Conservation (phyloP, 2,113 vertebrate genomes). For the Lethenteron camtschaticum region DNA sequence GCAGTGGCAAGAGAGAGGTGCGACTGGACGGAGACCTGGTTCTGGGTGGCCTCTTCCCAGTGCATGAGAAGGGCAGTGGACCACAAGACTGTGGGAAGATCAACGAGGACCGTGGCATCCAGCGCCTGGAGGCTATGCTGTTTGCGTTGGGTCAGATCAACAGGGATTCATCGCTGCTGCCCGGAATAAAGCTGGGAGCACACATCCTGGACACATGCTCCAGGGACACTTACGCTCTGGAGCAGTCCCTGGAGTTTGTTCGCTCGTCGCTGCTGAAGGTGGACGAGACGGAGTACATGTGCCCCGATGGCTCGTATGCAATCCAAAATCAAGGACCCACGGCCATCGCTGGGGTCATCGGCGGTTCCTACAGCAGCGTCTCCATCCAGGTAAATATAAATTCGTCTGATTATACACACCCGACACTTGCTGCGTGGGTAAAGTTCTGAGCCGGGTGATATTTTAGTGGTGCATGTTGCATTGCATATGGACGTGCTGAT, state of each 20-base stretch:
- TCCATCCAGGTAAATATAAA: constrained; percentile 71
- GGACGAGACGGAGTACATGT: constrained; percentile 94
- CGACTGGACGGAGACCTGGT: constrained; percentile 92
- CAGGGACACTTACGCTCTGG: constrained; percentile 81
- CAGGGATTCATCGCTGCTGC: constrained; percentile 45
- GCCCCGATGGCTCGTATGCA: constrained; percentile 81
- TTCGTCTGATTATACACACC: too few species aligned
- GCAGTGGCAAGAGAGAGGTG: constrained; percentile 60
- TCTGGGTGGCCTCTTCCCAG: constrained; percentile 81
- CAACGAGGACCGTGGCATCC: constrained; percentile 82
- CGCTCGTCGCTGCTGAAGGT: constrained; percentile 91
- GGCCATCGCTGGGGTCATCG: constrained; percentile 78
- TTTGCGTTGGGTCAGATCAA: constrained; percentile 95
- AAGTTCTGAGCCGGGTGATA: too few species aligned
- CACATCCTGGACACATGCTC: constrained; percentile 96
- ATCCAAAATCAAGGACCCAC: constrained; percentile 73
- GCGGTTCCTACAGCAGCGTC: constrained; percentile 87
- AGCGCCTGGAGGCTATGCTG: constrained; percentile 88
- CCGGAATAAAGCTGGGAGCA: constrained; percentile 65
- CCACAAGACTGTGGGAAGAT: constrained; percentile 81
- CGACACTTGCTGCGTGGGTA: too few species aligned
- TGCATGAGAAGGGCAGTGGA: constrained; percentile 79
- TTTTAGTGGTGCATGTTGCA: too few species aligned
- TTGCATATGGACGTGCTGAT: too few species aligned
- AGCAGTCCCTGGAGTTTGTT: constrained; percentile 93